These are phyloP conservation scores for Bubalus kerabau DNA, from an alignment of 2,113 vertebrate species.

Conservation along the genomic window DNA sequence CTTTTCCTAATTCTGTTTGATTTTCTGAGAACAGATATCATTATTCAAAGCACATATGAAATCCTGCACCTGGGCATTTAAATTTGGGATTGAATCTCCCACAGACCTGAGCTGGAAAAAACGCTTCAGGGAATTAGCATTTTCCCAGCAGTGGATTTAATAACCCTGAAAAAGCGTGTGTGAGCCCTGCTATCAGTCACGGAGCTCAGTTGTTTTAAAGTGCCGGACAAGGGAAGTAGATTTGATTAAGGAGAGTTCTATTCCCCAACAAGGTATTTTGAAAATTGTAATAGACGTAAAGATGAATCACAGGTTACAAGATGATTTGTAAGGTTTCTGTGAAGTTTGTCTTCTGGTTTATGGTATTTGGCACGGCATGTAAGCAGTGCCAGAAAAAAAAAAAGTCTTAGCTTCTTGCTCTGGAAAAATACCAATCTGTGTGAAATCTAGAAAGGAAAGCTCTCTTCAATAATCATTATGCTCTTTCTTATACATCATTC, in stretches of 20 bases:
- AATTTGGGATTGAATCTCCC: conserved; percentile 24
- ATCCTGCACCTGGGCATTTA: conserved; percentile 44
- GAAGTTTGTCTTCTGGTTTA: conserved; percentile 57
- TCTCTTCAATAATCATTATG: not conserved
- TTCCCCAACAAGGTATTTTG: not conserved
- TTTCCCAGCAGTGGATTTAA: not conserved
- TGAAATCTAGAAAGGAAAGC: not conserved
- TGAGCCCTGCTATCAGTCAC: not conserved
- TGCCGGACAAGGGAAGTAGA: not conserved
- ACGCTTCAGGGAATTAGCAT: conserved; percentile 20
- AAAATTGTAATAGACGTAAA: conserved; percentile 27
- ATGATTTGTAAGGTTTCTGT: conserved; percentile 50
- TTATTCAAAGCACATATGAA: conserved; percentile 49
- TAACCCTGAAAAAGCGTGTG: not conserved
- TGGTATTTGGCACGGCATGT: conserved; percentile 50
- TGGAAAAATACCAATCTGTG: conserved; percentile 54
- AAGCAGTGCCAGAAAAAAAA: not conserved
- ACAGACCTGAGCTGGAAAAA: conserved; percentile 2
- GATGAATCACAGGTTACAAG: not conserved
- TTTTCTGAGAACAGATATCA: conserved; percentile 53
- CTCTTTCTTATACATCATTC: not conserved
- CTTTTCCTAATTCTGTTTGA: conserved; percentile 71
- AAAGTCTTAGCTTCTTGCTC: conserved; percentile 42
- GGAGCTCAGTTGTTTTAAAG: not conserved
- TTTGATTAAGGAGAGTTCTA: conserved; percentile 19